Evolutionary conservation across 2,113 vertebrate genomes (phyloP), one percentile per base, ranked within the genome.

Genomic region (Numida meleagris): DNA sequence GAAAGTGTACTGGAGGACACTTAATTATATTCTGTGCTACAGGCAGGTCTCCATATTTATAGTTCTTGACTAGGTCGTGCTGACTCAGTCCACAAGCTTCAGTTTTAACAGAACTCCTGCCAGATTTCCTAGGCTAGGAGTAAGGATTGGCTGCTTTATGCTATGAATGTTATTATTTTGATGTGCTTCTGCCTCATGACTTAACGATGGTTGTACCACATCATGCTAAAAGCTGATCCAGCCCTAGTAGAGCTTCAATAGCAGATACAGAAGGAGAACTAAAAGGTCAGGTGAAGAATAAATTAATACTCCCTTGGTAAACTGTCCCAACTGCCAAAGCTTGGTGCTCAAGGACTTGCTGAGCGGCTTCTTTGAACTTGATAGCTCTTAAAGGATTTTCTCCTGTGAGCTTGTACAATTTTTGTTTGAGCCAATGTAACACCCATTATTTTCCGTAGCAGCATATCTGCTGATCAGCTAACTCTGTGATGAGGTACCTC

Each of bases 61-160:
- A 87, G 61, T 27, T 73, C 78, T 80, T 86, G 67, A 82, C 75
- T 89, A 40, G 87, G 46, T 9, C 1, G 0, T 94, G 58, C 84
- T 95, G 91, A 94, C 75, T 93, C 87, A 88, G 72, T 93, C 75
- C 67, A 76, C 0, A 0, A 82, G 63, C 71, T 79, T 88, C 71
- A 76, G 12, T 94, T 93, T 88, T 94, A 85, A 88, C 82, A 94
- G 89, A 94, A 92, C 78, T 88, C 38, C 38, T 96, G 78, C 91
- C 87, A 92, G 59, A 90, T 75, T 25, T 88, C 40, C 59, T 84
- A 82, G 53, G 79, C 62, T 23, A 50, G 71, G 53, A 79, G 58
- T 59, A 59, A 94, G 53, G 53, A 91, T 40, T 70, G 84, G 62
- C 58, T 85, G 43, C 50, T 82, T 92, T 0, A 0, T 89, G 53